Base-by-base conservation (phyloP, 2,113 vertebrate genomes). In the Chaetodon trifascialis region DNA sequence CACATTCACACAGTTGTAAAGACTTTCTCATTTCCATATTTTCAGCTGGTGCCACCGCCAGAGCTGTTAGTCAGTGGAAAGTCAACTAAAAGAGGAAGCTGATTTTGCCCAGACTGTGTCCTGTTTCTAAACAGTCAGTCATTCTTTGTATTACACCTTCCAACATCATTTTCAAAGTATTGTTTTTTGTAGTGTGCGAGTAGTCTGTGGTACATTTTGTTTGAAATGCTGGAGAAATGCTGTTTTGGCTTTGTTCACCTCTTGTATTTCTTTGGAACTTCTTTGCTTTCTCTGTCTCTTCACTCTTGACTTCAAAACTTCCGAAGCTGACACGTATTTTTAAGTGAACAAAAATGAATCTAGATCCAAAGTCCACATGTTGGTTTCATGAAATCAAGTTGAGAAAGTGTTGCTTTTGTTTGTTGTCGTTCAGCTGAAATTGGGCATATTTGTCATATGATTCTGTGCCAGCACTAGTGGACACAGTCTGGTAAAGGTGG, bases 391-490 rank as follows among this genome's bases (percentile, higher is more conserved):
- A 49, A 59, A 16, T 66, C 34, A 71, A 30, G 10, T 19, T n/a
- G 3, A 34, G 11, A 44, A 52, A 36, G 51, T 62, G 34, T 40
- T 40, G 47, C 38, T 55, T 56, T n/a, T 40, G 44, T 58, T 65
- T 75, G 17, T 23, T 62, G 47, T 68, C 46, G 44, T 66, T 36
- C 21, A 42, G 34, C 59, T 51, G 42, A 21, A 30, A 65, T 66
- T 16, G 11, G 4, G 4, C 23, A 23, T 25, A 11, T 64, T 17
- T 58, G 19, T 62, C 21, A 38, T 34, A 52, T 69, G 17, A 74
- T 51, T 40, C 3, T 44, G 19, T 11, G 38, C 5, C 60, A 56
- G 19, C 23, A 42, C 2, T 5, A 8, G 49, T 58, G 58, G 30
- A 19, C 5, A 14, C 21, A 6, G 49, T 60, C 51, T 16, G 67